A percentile compares a stretch with the other conserved stretches of the same genome.
Evolutionary conservation across 2,888 invertebrate species (phyloP).

Genomic region (Corythucha ciliata): DNA sequence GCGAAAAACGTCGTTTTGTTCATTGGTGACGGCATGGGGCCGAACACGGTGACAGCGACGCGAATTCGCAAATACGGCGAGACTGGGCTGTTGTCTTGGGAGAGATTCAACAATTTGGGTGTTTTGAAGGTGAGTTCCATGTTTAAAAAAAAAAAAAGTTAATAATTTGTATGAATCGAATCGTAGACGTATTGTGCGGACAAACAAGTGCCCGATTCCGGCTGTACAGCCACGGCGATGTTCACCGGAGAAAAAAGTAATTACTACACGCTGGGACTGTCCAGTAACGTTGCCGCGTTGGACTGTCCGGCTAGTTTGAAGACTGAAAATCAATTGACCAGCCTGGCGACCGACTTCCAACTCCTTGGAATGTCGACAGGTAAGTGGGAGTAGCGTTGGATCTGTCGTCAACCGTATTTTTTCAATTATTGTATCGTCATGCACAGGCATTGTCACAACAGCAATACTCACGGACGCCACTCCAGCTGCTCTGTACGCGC

Average conservation of each 20-base stretch:
- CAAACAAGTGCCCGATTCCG: conserved; percentile 78
- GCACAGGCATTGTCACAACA: conserved; percentile 82
- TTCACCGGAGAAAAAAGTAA: conserved; percentile 78
- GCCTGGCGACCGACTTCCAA: conserved; percentile 63
- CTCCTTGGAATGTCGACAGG: conserved; percentile 65
- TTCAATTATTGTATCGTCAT: too few species aligned
- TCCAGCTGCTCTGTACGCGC: conserved; percentile 69
- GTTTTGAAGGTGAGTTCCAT: conserved; percentile 23
- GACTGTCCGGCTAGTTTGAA: conserved; percentile 58
- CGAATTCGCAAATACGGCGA: conserved; percentile 25
- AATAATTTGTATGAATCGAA: too few species aligned
- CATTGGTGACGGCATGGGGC: conserved; percentile 27
- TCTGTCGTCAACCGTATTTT: too few species aligned
- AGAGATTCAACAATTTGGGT: conserved; percentile 24
- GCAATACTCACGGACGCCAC: conserved; percentile 84
- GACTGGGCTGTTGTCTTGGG: conserved; percentile 19
- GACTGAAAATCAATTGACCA: conserved; percentile 49
- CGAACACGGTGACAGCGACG: conserved; percentile 23
- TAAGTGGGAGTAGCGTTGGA: too few species aligned
- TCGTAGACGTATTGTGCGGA: conserved; percentile 19
- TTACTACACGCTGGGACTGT: conserved; percentile 67
- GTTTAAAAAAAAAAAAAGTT: not conserved
- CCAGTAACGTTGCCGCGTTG: conserved; percentile 52
- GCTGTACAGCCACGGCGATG: conserved; percentile 77
- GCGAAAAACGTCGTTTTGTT: conserved; percentile 27